Evolutionary conservation across 1,140 invertebrate species (phyloP).

Genomic region (Drosophila tani): DNA sequence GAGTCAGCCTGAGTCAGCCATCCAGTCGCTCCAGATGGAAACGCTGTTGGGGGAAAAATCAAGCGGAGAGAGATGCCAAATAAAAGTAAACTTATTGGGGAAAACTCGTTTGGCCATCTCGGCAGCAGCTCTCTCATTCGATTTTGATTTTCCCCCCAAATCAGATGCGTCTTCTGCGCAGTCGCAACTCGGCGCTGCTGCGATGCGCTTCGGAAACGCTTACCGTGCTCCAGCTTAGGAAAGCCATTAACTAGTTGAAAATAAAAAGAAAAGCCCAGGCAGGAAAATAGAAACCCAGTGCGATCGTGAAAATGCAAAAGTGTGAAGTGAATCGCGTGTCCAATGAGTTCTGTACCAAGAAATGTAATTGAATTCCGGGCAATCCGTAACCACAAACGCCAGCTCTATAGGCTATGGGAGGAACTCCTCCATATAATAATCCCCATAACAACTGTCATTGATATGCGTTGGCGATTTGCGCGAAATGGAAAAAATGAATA

Average conservation of each 20-base stretch:
- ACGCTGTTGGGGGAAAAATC: constrained; percentile 41
- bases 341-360: constrained; percentile 38
- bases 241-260: constrained; percentile 2
- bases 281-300: constrained; percentile 34
- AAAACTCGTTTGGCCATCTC: constrained; percentile 52
- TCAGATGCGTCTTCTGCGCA: constrained; percentile 63
- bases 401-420: not conserved
- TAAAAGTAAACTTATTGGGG: constrained; percentile 54
- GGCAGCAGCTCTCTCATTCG: constrained; percentile 34
- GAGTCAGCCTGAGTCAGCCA: not conserved
- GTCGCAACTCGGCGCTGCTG: constrained; percentile 68
- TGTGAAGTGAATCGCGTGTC: constrained; percentile 44
- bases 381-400: constrained; percentile 30
- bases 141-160: constrained; percentile 54
- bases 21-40: constrained; percentile 51
- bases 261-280: constrained; percentile 11
- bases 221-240: constrained; percentile 8
- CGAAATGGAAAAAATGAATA: constrained; percentile 22
- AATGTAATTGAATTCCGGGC: constrained; percentile 48
- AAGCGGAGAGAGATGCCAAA: constrained; percentile 52
- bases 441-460: constrained; percentile 33
- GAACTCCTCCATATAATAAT: constrained; percentile 8
- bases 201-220: constrained; percentile 45
- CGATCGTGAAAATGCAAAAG: constrained; percentile 34
- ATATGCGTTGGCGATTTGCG: constrained; percentile 42